A percentile compares a stretch with the other conserved stretches of the same genome.
Conservation (phyloP, 2,888 invertebrate genomes). For the Dynastes maya region DNA sequence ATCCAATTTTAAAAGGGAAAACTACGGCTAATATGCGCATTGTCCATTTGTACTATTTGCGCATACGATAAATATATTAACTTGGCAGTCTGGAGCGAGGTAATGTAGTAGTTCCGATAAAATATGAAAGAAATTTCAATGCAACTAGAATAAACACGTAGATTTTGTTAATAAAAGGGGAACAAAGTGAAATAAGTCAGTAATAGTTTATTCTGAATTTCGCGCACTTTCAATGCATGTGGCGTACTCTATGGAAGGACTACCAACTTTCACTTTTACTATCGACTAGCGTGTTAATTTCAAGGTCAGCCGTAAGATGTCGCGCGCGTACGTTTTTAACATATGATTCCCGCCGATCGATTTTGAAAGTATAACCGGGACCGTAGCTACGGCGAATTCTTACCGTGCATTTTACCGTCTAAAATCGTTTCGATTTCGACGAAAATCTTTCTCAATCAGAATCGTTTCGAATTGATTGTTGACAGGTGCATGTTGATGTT, state of each 20-base stretch:
- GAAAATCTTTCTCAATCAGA: conserved; percentile 11
- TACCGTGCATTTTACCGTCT: not conserved
- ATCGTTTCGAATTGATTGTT: conserved; percentile 54
- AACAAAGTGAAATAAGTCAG: not conserved
- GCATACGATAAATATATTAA: conserved; percentile 3
- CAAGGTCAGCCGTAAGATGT: conserved; percentile 54
- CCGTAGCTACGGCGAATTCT: not conserved
- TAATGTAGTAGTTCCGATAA: too few relatives aligned
- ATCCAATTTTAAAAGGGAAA: conserved; percentile 36
- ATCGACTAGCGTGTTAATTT: conserved; percentile 49
- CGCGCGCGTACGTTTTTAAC: conserved; percentile 42
- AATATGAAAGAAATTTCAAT: too few relatives aligned
- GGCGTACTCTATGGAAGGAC: conserved; percentile 55
- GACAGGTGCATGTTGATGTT: conserved; percentile 71
- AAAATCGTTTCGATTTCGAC: conserved; percentile 12
- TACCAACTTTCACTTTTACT: conserved; percentile 57
- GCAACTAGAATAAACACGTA: too few relatives aligned
- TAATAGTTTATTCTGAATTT: conserved; percentile 43
- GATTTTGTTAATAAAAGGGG: conserved; percentile 5
- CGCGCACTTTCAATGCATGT: conserved; percentile 48
- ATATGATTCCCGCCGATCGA: conserved; percentile 37
- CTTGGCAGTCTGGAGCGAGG: not conserved
- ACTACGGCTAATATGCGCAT: conserved; percentile 11
- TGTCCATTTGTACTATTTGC: not conserved
- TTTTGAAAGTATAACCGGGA: conserved; percentile 8